Conservation (phyloP, 1,140 invertebrate genomes). For the Drosophila guanche region DNA sequence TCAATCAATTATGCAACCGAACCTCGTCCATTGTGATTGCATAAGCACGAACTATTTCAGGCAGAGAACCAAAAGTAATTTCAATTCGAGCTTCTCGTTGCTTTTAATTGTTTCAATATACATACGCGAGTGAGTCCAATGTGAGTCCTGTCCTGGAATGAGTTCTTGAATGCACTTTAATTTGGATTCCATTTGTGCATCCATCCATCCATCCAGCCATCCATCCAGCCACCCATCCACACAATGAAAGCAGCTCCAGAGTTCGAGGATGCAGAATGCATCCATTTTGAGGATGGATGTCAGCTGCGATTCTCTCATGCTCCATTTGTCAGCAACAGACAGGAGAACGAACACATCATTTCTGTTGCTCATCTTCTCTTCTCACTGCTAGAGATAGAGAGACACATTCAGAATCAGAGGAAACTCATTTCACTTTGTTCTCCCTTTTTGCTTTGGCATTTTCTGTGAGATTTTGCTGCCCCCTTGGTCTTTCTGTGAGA, state of each 20-base stretch:
- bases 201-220: no score
- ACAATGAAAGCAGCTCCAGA: neutral
- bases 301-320: constrained; percentile 65
- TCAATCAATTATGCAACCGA: constrained; percentile 75
- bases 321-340: constrained; percentile 67
- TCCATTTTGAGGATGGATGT: constrained; percentile 46
- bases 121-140: no score
- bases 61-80: constrained; percentile 25
- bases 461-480: neutral
- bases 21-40: constrained; percentile 45
- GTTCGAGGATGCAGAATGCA: constrained; percentile 13
- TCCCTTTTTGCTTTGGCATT: neutral
- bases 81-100: no score
- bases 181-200: no score
- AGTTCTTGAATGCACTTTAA: no score
- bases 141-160: no score
- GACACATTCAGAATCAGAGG: neutral
- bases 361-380: constrained; percentile 19
- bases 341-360: constrained; percentile 27
- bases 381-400: no score
- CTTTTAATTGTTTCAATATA: no score
- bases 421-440: constrained; percentile 29
- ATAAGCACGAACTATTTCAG: constrained; percentile 33
- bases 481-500: neutral
- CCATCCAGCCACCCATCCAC: no score